A percentile compares a stretch with the other conserved stretches of the same genome.
These are phyloP conservation scores for Xenus cinereus DNA, from an alignment of 2,113 vertebrate genomes.

Conservation along the genomic window DNA sequence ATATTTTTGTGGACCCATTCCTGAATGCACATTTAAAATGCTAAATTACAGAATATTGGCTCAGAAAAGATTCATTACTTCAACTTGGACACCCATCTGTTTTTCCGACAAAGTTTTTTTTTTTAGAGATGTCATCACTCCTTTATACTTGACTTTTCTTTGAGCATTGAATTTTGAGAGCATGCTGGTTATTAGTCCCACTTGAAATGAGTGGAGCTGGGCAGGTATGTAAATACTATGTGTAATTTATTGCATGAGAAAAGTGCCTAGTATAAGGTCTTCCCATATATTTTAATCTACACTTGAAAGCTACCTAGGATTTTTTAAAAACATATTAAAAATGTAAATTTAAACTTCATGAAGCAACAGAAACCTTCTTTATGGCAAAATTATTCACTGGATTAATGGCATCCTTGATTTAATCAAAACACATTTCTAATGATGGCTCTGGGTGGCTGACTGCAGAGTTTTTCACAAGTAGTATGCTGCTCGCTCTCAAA, in stretches of 20 bases:
- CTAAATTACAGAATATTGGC: neutral
- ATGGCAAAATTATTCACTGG: neutral
- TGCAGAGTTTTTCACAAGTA: neutral
- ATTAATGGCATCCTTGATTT: neutral
- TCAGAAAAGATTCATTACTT: neutral
- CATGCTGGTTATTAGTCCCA: neutral
- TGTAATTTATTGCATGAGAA: neutral
- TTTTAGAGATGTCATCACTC: neutral
- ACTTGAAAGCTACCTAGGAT: neutral
- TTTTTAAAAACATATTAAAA: neutral
- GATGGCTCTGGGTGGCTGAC: neutral
- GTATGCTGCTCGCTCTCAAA: neutral
- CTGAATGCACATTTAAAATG: neutral
- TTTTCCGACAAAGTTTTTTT: neutral
- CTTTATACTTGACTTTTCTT: conserved; percentile 6
- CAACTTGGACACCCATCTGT: neutral
- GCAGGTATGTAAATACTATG: neutral
- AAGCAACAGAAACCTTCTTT: neutral
- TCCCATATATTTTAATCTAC: neutral
- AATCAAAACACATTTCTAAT: neutral
- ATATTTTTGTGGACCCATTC: neutral
- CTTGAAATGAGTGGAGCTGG: neutral
- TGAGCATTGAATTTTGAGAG: neutral
- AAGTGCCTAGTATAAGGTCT: neutral
- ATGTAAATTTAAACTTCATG: neutral